Evolutionary conservation across 2,888 invertebrate genomes (phyloP).

Genomic region (Acanthosepion pharaonis): DNA sequence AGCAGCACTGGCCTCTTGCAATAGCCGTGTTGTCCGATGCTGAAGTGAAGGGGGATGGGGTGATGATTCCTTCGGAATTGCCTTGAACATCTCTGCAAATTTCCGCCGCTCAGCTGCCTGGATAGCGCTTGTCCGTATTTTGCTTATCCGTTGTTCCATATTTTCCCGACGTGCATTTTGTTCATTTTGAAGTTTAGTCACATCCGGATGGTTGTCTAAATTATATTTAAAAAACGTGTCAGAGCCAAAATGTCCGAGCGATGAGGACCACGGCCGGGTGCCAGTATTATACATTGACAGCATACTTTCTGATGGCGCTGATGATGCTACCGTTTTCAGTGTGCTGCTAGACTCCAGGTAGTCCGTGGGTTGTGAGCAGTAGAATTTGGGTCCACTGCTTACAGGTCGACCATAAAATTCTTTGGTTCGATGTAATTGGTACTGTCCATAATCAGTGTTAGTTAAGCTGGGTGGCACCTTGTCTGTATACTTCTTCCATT

Average conservation of each 20-base stretch:
- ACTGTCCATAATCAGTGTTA: slow-evolving; percentile 44
- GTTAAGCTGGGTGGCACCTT: slow-evolving; percentile 48
- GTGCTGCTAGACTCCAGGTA: slow-evolving; percentile 56
- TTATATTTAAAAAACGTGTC: slow-evolving; percentile 51
- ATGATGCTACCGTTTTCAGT: slow-evolving; percentile 53
- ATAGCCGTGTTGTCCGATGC: slow-evolving; percentile 49
- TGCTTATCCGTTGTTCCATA: slow-evolving; percentile 65
- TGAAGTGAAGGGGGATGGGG: slow-evolving; percentile 54
- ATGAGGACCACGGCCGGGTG: slow-evolving; percentile 24
- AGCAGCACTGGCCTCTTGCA: slow-evolving; percentile 62
- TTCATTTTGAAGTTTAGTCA: slow-evolving; percentile 68
- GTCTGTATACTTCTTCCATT: slow-evolving; percentile 49
- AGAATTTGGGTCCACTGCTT: slow-evolving; percentile 56
- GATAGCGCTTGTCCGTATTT: slow-evolving; percentile 66
- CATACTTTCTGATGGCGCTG: slow-evolving; percentile 52
- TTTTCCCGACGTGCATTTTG: slow-evolving; percentile 66
- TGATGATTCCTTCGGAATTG: slow-evolving; percentile 58
- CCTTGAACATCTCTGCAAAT: slow-evolving; percentile 67
- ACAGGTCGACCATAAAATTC: slow-evolving; percentile 57
- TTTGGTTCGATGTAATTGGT: slow-evolving; percentile 55
- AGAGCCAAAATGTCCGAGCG: neutral
- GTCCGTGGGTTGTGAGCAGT: slow-evolving; percentile 53
- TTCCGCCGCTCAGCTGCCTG: slow-evolving; percentile 66
- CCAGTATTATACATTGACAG: slow-evolving; percentile 51
- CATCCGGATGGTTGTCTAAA: slow-evolving; percentile 65